Evolutionary conservation across 2,888 invertebrate genomes (phyloP), one percentile per base, ranked within the genome.

Genomic region (Fragum sueziense): DNA sequence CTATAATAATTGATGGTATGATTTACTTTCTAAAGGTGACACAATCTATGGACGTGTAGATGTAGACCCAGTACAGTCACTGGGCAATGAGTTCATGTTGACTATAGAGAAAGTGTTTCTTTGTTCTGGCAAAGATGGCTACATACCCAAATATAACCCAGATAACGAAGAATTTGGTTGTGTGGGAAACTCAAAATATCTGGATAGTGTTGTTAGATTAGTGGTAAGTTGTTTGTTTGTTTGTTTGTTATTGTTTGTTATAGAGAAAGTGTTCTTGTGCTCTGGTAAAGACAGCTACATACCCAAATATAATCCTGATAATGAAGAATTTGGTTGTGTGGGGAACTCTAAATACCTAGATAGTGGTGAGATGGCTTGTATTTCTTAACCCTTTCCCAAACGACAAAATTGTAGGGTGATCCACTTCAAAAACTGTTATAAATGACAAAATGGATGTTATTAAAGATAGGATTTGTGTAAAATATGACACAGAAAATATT

Each of bases 211-310:
- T 20, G 90, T 92, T 73, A 92, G 92, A 82, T 90, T 93, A 70
- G 85, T 93, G 84, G 93, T 93, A 84, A 88, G 91, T 25, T 34
- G 54, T 17, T 22, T 54, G 7, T 9, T 41, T 41, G 9, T 41
- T 41, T 41, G 17, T 11, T 11, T 41, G 6, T 91, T 93, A 83
- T 73, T 84, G 37, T 85, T 93, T 65, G 87, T 83, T 33, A 84
- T 93, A 3, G 93, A 93, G 84, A 92, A 93, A 82, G 92, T 93
- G 65, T 93, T 91, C 81, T 70, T 93, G 25, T 93, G 93, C 78
- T 88, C 92, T 9, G 93, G 93, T 2, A 90, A 91, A 51, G 92
- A 92, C 76, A 93, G 93, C 31, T 93, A 92, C 85, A 88, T 93
- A 71, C 93, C 93, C 22, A 92, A 91, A 85, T 93, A 92, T 72